These are phyloP conservation scores for Ophiothrix spiculata DNA, from an alignment of 35 echinoderm and acorn worm species.

Conservation along the genomic window DNA sequence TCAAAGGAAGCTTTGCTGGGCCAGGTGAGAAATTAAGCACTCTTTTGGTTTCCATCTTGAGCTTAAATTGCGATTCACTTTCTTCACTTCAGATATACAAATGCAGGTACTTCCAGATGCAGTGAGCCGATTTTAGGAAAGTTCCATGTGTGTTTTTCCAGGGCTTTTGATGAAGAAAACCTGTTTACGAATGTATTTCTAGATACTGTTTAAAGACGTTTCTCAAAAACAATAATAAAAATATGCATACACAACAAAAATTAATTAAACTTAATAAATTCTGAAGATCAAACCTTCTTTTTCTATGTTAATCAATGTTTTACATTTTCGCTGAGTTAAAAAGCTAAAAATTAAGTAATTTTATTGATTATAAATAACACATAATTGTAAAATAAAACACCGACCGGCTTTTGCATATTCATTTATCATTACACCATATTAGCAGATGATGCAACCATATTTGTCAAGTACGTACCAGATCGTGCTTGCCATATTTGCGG, in stretches of 20 bases:
- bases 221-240: neutral
- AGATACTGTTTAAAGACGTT: neutral
- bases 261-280: neutral
- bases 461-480: too few species aligned
- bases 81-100: neutral
- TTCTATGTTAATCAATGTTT: neutral
- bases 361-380: too few species aligned
- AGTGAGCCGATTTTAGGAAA: neutral
- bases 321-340: neutral
- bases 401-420: neutral
- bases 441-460: too few species aligned
- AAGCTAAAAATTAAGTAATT: neutral
- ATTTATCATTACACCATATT: neutral
- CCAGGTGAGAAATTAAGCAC: constrained; percentile 87
- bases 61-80: neutral
- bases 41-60: neutral
- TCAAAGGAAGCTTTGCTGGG: constrained; percentile 70
- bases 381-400: neutral
- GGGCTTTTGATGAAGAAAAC: neutral
- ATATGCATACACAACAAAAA: neutral
- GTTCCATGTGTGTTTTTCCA: neutral
- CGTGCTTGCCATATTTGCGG: too few species aligned
- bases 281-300: neutral
- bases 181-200: neutral
- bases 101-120: neutral